Conservation (phyloP, 2,113 vertebrate species). For the Gopherus flavomarginatus region DNA sequence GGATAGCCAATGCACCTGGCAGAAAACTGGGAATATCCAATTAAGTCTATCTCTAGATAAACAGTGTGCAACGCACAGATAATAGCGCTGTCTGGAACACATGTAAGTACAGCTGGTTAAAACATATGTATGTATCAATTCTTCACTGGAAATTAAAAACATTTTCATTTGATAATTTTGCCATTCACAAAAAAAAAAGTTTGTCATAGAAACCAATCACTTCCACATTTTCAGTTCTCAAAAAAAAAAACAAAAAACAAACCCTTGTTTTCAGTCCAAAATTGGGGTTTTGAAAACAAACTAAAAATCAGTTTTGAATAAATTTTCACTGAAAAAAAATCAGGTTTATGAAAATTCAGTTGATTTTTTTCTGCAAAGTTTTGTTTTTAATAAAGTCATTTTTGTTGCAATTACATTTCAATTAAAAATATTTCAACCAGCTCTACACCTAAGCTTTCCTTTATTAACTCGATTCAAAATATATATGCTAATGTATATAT, state of each 20-base stretch:
- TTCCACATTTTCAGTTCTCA: too few relatives aligned
- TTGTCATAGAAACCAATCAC: too few relatives aligned
- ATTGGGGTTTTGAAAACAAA: background rate
- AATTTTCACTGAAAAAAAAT: rapidly evolving
- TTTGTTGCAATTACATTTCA: background rate
- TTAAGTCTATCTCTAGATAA: background rate
- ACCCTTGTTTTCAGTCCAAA: background rate
- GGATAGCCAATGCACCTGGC: background rate
- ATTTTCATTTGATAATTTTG: too few relatives aligned
- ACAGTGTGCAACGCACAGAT: background rate
- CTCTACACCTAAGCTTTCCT: background rate
- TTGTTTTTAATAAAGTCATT: background rate
- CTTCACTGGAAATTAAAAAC: too few relatives aligned
- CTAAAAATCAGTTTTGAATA: rapidly evolving
- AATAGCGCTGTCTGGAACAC: background rate
- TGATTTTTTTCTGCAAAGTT: background rate
- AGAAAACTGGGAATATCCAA: background rate
- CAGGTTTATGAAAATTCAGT: rapidly evolving
- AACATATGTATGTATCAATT: too few relatives aligned
- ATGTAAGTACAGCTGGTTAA: background rate
- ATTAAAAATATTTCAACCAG: background rate
- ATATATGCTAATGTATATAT: rapidly evolving
- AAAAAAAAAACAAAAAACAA: too few relatives aligned
- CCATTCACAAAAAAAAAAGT: too few relatives aligned
- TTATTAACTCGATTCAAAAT: background rate